A percentile compares a stretch with the other conserved stretches of the same genome.
phyloP scores from a whole-genome alignment of 2,113 vertebrate genomes.

The Petromus typicus region DNA sequence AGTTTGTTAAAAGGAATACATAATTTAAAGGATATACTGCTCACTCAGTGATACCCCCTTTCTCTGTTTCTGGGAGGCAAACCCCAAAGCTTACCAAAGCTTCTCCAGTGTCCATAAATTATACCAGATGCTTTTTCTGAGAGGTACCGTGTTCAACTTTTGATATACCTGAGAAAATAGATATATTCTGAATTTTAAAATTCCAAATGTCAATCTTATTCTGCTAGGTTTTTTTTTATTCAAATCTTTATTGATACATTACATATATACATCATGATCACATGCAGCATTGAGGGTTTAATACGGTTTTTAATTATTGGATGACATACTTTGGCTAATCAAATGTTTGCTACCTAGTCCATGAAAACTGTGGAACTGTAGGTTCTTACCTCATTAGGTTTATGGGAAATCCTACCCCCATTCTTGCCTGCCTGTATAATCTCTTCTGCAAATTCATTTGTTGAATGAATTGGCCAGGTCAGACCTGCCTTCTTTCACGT shows the following conservation, averaged over 20 bases:
- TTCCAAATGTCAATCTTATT: neutral
- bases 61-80: neutral
- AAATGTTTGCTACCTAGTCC: conserved; percentile 16
- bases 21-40: neutral
- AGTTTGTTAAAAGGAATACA: conserved; percentile 35
- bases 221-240: no score
- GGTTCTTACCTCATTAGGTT: neutral
- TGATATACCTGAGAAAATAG: neutral
- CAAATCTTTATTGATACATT: no score
- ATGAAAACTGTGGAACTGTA: conserved; percentile 10
- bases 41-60: neutral
- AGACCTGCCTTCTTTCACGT: conserved; percentile 14
- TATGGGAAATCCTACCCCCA: neutral
- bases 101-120: conserved; percentile 10
- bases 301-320: neutral
- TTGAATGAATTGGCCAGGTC: neutral
- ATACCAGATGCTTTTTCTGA: conserved; percentile 22
- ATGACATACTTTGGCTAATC: conserved; percentile 27
- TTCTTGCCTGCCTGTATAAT: neutral
- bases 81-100: neutral
- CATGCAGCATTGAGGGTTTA: no score
- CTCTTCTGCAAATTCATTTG: conserved; percentile 30
- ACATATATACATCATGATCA: no score
- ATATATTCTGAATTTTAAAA: conserved; percentile 36
- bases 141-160: neutral